phyloP scores from a whole-genome alignment of 2,797 vertebrate genomes.

The Typhlichthys subterraneus region DNA sequence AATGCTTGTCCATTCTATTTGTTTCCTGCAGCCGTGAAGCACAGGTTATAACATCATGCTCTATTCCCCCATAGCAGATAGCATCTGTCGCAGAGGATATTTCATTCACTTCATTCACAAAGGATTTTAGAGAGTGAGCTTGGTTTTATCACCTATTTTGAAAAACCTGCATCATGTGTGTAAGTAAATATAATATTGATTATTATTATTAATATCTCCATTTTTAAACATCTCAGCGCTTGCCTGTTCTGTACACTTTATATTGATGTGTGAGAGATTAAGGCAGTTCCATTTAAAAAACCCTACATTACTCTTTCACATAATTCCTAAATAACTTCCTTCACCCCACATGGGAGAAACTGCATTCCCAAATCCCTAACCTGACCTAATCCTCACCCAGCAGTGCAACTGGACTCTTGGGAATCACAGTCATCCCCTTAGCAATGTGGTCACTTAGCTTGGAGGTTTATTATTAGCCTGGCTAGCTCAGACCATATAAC shows the following conservation, averaged over 20 bases:
- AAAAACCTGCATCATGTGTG: conserved; percentile 24
- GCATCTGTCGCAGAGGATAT: conserved; percentile 59
- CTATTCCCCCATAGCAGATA: conserved; percentile 60
- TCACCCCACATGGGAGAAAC: conserved; percentile 37
- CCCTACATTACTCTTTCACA: conserved; percentile 9
- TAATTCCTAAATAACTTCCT: conserved; percentile 28
- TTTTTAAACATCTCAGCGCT: conserved; percentile 19
- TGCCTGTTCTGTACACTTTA: not conserved
- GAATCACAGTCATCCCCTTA: conserved; percentile 35
- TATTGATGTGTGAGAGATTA: conserved; percentile 7
- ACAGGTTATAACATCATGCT: conserved; percentile 65
- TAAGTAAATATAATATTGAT: conserved; percentile 34
- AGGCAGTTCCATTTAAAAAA: conserved; percentile 15
- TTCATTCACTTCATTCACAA: conserved; percentile 43
- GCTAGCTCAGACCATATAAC: conserved; percentile 50
- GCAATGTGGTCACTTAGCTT: conserved; percentile 43
- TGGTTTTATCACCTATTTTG: conserved; percentile 32
- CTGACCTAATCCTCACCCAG: conserved; percentile 49
- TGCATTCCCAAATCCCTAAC: conserved; percentile 44
- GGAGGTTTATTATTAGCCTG: conserved; percentile 66
- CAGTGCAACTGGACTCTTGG: conserved; percentile 56
- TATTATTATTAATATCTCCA: conserved; percentile 18
- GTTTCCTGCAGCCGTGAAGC: conserved; percentile 58
- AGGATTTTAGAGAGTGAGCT: conserved; percentile 37
- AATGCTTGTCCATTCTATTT: conserved; percentile 50